These are phyloP conservation scores for Labia minor DNA, from an alignment of 2,888 invertebrate genomes.

Conservation along the genomic window DNA sequence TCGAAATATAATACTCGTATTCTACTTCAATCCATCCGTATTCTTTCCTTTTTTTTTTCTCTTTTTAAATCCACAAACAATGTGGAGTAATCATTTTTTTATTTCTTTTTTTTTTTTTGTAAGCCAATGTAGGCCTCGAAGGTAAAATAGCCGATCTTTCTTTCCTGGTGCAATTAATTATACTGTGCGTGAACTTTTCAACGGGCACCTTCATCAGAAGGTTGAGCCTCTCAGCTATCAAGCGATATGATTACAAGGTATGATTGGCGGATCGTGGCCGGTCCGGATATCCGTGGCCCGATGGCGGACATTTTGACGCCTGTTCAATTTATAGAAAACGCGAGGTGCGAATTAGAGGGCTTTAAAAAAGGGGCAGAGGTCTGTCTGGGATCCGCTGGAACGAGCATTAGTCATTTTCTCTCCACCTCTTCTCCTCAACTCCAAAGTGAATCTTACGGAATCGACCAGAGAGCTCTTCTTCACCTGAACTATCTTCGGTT, in stretches of 20 bases:
- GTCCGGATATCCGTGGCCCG: neutral
- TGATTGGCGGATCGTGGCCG: slow-evolving; percentile 6
- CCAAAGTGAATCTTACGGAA: too few relatives aligned
- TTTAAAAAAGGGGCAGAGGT: too few relatives aligned
- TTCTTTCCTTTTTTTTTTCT: neutral
- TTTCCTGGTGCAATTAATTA: slow-evolving; percentile 8
- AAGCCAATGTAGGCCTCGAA: neutral
- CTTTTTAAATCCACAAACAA: neutral
- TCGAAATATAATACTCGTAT: neutral
- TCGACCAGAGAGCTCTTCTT: too few relatives aligned
- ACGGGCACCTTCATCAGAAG: neutral
- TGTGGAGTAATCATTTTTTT: neutral
- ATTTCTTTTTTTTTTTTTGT: too few relatives aligned
- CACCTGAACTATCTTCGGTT: too few relatives aligned
- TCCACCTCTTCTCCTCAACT: too few relatives aligned
- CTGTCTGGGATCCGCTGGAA: too few relatives aligned
- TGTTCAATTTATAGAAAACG: neutral
- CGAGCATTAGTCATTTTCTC: too few relatives aligned
- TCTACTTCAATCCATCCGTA: neutral
- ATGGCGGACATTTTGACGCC: neutral
- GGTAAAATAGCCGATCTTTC: neutral
- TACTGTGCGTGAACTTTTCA: slow-evolving; percentile 8
- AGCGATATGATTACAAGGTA: slow-evolving; percentile 4
- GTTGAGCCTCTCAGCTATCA: neutral
- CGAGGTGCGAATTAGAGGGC: slow-evolving; percentile 3